Base-by-base conservation (phyloP, 2,113 vertebrate genomes). In the Merops nubicus region DNA sequence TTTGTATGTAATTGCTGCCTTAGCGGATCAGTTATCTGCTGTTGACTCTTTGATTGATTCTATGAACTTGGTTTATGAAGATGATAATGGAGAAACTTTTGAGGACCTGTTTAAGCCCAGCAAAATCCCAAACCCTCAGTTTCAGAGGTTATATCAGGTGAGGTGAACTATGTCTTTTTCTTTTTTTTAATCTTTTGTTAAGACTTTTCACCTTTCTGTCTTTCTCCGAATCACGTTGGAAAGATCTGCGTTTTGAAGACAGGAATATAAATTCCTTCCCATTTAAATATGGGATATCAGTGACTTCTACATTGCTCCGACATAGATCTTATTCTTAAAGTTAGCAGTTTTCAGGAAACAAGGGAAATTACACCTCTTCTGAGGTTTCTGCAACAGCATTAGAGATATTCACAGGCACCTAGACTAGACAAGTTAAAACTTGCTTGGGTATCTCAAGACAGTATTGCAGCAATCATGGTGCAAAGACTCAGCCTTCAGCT, bases 121-220 rank as follows among this genome's bases (percentile, higher is more conserved):
- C 96, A 97, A 98, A 97, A 98, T 99, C 73, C 98, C 99, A 90
- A 99, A 99, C 94, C 99, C 99, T 64, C 97, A 98, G 81, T 99
- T 99, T 98, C 99, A 99, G 97, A 99, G 99, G 78, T 98, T 99
- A 14, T 99, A 99, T 97, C 99, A 99, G 99, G 99, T 99, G 96
- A 98, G 97, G 80, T 56, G 68, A 92, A 67, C 5, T 69, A 7
- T 31, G 18, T 43, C 4, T n/a, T 51, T 51, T 50, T n/a, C n/a
- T n/a, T n/a, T n/a, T n/a, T n/a, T n/a, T n/a, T n/a, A n/a, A n/a
- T n/a, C 4, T n/a, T 51, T 51, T 50, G 5, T 64, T 62, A 51
- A 85, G 59, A 22, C 23, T 80, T 75, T 79, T 40, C 11, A 19
- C 43, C 21, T 74, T 75, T 68, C 33, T 93, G 12, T 59, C 15